These are phyloP conservation scores for Colossoma macropomum DNA, from an alignment of 2,113 vertebrate genomes.

Conservation along the genomic window DNA sequence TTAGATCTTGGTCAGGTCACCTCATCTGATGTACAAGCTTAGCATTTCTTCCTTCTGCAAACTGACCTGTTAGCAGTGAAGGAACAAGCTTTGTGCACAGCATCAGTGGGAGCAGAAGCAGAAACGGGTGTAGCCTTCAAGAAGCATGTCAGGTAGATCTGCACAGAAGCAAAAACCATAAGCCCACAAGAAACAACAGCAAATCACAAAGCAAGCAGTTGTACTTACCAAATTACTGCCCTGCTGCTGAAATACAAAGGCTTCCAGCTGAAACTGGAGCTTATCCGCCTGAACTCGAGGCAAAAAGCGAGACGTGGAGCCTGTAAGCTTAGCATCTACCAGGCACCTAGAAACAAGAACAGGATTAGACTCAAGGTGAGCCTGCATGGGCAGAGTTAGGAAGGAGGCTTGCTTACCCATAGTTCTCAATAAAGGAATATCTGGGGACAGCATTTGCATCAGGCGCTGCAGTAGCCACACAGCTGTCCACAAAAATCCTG, in stretches of 20 bases:
- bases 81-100: not conserved
- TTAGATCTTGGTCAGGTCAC: not conserved
- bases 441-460: conserved; percentile 27
- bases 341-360: conserved; percentile 33
- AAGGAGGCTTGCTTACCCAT: conserved; percentile 46
- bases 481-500: conserved; percentile 70
- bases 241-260: too few species aligned
- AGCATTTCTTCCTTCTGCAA: not conserved
- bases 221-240: too few species aligned
- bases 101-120: not conserved
- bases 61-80: not conserved
- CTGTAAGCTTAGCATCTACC: conserved; percentile 32
- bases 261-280: too few species aligned
- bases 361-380: not conserved
- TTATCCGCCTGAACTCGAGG: too few species aligned
- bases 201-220: too few species aligned
- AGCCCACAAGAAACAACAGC: too few species aligned
- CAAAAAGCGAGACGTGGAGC: too few species aligned
- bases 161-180: not conserved
- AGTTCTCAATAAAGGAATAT: conserved; percentile 53
- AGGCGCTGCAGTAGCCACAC: conserved; percentile 61
- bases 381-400: too few species aligned
- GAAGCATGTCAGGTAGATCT: not conserved
- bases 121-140: not conserved
- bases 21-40: not conserved